These are phyloP conservation scores for Xenotilapia leptura DNA, from an alignment of 2,113 vertebrate species.

Conservation along the genomic window DNA sequence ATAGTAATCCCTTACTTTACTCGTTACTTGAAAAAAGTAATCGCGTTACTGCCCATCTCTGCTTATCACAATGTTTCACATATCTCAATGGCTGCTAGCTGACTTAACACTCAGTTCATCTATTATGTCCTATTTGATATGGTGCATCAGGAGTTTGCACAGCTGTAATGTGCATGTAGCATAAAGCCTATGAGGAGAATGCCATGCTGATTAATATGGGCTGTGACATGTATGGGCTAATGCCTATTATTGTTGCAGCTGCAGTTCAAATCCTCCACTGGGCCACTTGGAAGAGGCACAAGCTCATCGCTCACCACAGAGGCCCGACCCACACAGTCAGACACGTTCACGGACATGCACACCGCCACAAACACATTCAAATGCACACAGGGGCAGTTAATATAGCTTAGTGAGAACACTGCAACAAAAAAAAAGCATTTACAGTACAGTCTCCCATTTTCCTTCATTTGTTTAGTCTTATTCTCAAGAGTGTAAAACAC, in stretches of 20 bases:
- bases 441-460: neutral
- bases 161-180: neutral
- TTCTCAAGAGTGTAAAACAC: neutral
- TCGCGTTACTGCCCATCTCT: no score
- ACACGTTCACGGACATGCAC: neutral
- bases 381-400: neutral
- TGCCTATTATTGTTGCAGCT: constrained; percentile 48
- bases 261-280: constrained; percentile 39
- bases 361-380: neutral
- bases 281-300: constrained; percentile 29
- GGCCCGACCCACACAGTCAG: neutral
- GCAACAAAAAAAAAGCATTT: neutral
- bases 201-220: constrained; percentile 44
- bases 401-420: neutral
- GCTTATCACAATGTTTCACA: constrained; percentile 14
- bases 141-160: neutral
- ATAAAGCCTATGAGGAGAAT: neutral
- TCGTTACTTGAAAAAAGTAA: no score
- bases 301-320: constrained; percentile 36
- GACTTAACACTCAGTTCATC: neutral
- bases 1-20: no score
- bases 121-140: neutral
- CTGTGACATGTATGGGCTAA: constrained; percentile 22
- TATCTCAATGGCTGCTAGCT: constrained; percentile 6
- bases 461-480: neutral